A percentile compares a stretch with the other conserved stretches of the same genome.
Evolutionary conservation across 2,113 vertebrate genomes (phyloP).

Genomic region (Poeciliopsis occidentalis): DNA sequence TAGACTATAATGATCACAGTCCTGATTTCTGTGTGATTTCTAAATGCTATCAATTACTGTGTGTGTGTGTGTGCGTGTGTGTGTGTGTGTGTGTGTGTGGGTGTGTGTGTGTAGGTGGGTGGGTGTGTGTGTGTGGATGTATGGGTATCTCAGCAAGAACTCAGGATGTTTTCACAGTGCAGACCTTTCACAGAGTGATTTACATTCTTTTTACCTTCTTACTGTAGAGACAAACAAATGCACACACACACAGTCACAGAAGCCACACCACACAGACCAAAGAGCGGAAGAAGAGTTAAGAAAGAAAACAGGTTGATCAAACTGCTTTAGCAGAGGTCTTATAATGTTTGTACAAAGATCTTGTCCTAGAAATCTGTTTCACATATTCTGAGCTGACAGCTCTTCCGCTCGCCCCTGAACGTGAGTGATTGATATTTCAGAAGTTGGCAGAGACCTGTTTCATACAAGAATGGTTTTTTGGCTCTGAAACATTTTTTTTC

Average conservation of each 20-base stretch:
- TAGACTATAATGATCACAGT: slow-evolving; percentile 1
- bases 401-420: slow-evolving; percentile 61
- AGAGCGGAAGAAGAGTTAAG: slow-evolving; percentile 60
- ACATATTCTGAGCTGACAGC: slow-evolving; percentile 67
- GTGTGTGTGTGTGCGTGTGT: slow-evolving; percentile 1
- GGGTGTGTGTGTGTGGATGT: not conserved
- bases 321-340: slow-evolving; percentile 71
- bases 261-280: slow-evolving; percentile 34
- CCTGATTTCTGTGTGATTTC: slow-evolving; percentile 13
- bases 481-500: slow-evolving; percentile 18
- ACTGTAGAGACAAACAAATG: slow-evolving; percentile 5
- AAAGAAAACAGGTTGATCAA: slow-evolving; percentile 75
- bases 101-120: too few species aligned
- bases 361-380: slow-evolving; percentile 72
- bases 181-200: slow-evolving; percentile 64
- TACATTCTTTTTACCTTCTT: slow-evolving; percentile 51
- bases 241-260: slow-evolving; percentile 14
- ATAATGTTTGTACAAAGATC: slow-evolving; percentile 68
- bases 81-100: not conserved
- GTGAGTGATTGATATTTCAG: slow-evolving; percentile 75
- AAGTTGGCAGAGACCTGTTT: slow-evolving; percentile 46
- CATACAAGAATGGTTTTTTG: slow-evolving; percentile 39
- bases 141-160: slow-evolving; percentile 25
- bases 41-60: not conserved
- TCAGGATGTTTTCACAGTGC: slow-evolving; percentile 69